Percentiles rank a stretch among this genome's conserved stretches.
Conservation (phyloP, 2,797 vertebrate genomes). For the Propithecus deckenii region DNA sequence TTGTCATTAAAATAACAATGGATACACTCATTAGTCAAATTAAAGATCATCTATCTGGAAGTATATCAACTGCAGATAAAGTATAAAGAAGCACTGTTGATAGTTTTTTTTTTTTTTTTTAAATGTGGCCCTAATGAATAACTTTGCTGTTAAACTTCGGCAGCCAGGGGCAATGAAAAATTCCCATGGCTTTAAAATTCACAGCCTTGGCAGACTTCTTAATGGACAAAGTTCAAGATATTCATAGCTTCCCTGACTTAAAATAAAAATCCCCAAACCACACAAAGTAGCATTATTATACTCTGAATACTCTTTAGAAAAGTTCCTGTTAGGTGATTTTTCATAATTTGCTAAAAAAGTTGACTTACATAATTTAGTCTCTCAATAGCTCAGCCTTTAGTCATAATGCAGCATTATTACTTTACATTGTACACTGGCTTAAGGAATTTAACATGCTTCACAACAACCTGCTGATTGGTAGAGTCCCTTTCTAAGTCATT, state of each 20-base stretch:
- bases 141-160: conserved; percentile 77
- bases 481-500: neutral
- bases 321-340: conserved; percentile 62
- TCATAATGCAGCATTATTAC: conserved; percentile 21
- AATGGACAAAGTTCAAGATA: conserved; percentile 79
- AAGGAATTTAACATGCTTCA: neutral
- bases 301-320: conserved; percentile 66
- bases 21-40: conserved; percentile 45
- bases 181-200: conserved; percentile 83
- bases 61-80: conserved; percentile 71
- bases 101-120: neutral
- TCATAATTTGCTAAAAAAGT: conserved; percentile 76
- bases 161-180: conserved; percentile 76
- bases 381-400: conserved; percentile 30
- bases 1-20: conserved; percentile 68
- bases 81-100: conserved; percentile 73
- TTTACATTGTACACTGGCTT: neutral
- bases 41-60: conserved; percentile 53
- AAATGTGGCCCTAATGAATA: conserved; percentile 78
- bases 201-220: conserved; percentile 78
- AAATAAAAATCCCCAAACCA: conserved; percentile 64
- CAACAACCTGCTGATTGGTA: neutral
- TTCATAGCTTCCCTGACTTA: conserved; percentile 76
- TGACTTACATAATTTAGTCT: conserved; percentile 52
- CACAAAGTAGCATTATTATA: conserved; percentile 79